These are phyloP conservation scores for Gambelia wislizenii DNA, from an alignment of 2,797 vertebrate species.

Conservation along the genomic window DNA sequence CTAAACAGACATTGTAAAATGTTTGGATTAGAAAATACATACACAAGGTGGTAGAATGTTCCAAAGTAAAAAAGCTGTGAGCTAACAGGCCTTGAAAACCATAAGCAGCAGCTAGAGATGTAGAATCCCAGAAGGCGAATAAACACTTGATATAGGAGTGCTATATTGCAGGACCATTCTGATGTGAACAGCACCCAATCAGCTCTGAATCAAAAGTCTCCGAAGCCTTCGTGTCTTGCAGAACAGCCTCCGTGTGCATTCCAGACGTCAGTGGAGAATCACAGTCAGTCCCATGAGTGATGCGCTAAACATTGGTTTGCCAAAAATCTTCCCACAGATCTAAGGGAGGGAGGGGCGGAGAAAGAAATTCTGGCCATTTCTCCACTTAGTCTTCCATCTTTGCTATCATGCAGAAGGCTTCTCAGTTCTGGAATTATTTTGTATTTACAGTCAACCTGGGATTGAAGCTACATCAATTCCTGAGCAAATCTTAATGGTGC, in stretches of 20 bases:
- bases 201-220: background rate
- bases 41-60: background rate
- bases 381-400: background rate
- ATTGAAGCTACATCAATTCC: background rate
- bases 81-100: background rate
- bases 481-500: background rate
- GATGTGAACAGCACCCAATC: background rate
- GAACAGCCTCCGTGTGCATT: too few relatives aligned
- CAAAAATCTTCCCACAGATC: background rate
- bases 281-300: background rate
- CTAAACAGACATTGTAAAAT: background rate
- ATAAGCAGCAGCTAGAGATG: background rate
- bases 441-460: background rate
- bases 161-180: background rate
- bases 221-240: too few relatives aligned
- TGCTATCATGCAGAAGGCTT: background rate
- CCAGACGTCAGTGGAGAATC: background rate
- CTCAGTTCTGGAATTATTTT: background rate
- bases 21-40: background rate
- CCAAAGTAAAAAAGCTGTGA: too few relatives aligned
- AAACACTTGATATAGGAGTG: background rate
- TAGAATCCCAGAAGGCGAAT: background rate
- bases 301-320: background rate
- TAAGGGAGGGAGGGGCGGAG: background rate
- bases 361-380: background rate